Percentiles rank a stretch among this genome's conserved stretches.
These are phyloP conservation scores for Caenorhabditis remanei DNA, from an alignment of 1,140 invertebrate genomes.

Conservation along the genomic window DNA sequence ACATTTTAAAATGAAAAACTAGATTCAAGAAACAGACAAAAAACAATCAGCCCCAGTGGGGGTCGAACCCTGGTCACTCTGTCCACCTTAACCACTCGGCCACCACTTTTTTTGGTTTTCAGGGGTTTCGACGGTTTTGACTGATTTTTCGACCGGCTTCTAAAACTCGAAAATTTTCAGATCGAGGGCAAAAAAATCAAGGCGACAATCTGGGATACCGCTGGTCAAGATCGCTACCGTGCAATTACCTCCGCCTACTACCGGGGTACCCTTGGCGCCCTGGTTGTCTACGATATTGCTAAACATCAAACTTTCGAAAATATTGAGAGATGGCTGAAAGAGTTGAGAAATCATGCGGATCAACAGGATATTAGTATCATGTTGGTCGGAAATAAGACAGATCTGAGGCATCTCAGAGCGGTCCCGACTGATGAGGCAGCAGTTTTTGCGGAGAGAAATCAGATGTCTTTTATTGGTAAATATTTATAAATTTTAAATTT, in stretches of 20 bases:
- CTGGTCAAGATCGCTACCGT: constrained; percentile 95
- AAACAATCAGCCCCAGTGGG: no score
- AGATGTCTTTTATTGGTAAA: constrained; percentile 92
- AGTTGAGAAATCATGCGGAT: constrained; percentile 90
- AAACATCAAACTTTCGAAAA: constrained; percentile 99
- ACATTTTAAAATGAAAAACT: no score
- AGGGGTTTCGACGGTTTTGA: background rate
- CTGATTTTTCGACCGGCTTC: constrained; percentile 60
- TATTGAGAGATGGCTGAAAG: constrained; percentile 95
- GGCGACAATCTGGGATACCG: constrained; percentile 99
- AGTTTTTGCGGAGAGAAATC: constrained; percentile 93
- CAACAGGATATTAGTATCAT: constrained; percentile 90
- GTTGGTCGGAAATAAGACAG: constrained; percentile 95
- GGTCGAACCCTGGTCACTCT: no score
- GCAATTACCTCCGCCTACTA: constrained; percentile 95
- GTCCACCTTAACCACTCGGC: no score
- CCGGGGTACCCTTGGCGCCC: constrained; percentile 91
- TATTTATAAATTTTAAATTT: background rate
- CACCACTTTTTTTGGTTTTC: background rate
- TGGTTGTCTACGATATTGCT: constrained; percentile 96
- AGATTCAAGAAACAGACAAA: no score
- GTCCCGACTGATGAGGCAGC: constrained; percentile 97
- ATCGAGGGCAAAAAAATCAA: constrained; percentile 94
- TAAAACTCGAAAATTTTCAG: constrained; percentile 79
- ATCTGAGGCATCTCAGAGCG: constrained; percentile 94